phyloP scores from a whole-genome alignment of 1,140 invertebrate genomes.

The Nymphalis io region DNA sequence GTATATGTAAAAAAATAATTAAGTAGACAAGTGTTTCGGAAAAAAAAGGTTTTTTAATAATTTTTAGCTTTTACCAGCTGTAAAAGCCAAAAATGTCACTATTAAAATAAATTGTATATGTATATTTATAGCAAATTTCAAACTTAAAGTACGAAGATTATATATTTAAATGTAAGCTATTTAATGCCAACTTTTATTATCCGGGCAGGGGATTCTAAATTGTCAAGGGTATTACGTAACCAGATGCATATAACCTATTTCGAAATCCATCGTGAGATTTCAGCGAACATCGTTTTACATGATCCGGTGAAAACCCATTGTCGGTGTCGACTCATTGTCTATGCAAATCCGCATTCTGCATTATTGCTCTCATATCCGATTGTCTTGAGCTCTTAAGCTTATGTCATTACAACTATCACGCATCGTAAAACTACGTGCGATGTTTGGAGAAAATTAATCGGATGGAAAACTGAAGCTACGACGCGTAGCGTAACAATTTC shows the following conservation, averaged over 20 bases:
- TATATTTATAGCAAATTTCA: too few species aligned
- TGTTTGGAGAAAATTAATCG: background rate
- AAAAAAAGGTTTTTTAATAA: too few species aligned
- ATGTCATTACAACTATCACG: background rate
- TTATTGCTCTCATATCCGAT: slow-evolving; percentile 55
- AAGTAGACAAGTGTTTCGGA: too few species aligned
- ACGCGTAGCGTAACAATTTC: slow-evolving; percentile 4
- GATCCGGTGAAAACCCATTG: slow-evolving; percentile 57
- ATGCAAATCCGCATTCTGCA: slow-evolving; percentile 61
- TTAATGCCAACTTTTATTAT: background rate
- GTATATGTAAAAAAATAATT: too few species aligned
- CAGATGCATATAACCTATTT: slow-evolving; percentile 16
- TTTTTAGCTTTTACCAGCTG: too few species aligned
- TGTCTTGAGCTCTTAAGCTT: slow-evolving; percentile 30
- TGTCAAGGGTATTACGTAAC: slow-evolving; percentile 12
- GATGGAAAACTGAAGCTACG: slow-evolving; percentile 1
- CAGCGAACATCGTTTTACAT: slow-evolving; percentile 53
- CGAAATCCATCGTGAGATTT: slow-evolving; percentile 41
- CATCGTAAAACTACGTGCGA: background rate
- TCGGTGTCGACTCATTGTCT: slow-evolving; percentile 58
- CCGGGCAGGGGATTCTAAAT: background rate
- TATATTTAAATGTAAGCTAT: too few species aligned
- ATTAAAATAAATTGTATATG: too few species aligned
- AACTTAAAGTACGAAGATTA: too few species aligned
- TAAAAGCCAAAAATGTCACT: too few species aligned